Evolutionary conservation across 2,888 invertebrate genomes (phyloP), one percentile per base, ranked within the genome.

Genomic region (Tyria jacobaeae): DNA sequence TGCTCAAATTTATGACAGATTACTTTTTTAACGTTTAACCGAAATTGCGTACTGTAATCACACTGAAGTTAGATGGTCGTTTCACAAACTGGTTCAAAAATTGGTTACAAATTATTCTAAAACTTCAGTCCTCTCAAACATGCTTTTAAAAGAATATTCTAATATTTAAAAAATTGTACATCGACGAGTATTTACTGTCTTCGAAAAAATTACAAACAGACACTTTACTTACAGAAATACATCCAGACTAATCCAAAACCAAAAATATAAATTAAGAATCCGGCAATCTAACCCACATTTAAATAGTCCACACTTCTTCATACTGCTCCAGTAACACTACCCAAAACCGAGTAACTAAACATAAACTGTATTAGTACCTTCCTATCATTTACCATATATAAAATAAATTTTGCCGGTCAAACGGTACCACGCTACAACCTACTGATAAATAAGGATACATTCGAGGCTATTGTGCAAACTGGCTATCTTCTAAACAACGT

Each of bases 391-490:
- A 37, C n/a, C n/a, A 21, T 37, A 66, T n/a, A n/a, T 59, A 39
- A 57, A 57, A 68, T 68, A 66, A 53, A 66, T 68, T 48, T 57
- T 50, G 15, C 48, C 60, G 71, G 66, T 73, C 68, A 68, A 68
- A 60, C 64, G 47, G 31, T 53, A 39, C 50, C 62, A 53, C 59
- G 56, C n/a, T 57, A 21, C 25, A 67, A 47, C 54, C 53, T 56
- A 65, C 53, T 67, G 62, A 68, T 68, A 75, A 75, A 75, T 70
- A 75, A 66, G 67, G 67, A 64, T 64, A 57, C 71, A 65, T 68
- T 31, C 37, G 58, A 69, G 60, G 60, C 73, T 66, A 76, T 78
- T 76, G 74, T 71, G 74, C 74, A 78, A 78, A 74, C 64, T 66
- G 59, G 60, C 63, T 57, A 66, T 70, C 73, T 71, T 71, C 67